Evolutionary conservation across 2,888 invertebrate species (phyloP).

Genomic region (Tribolium freemani): DNA sequence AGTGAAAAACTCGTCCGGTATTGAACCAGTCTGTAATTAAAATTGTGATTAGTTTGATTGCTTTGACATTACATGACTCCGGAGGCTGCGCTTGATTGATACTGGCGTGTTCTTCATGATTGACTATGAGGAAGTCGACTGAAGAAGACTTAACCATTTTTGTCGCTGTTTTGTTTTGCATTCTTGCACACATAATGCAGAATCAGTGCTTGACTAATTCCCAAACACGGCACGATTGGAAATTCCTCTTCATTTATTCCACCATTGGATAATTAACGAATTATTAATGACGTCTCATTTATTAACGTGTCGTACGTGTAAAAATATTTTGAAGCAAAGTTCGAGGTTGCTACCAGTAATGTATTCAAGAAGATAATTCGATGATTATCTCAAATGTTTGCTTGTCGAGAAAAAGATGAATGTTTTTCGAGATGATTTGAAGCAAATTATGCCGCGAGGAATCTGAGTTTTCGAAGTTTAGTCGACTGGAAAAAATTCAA

Average conservation of each 20-base stretch:
- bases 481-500: neutral
- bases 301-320: slow-evolving; percentile 16
- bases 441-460: neutral
- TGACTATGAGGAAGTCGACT: slow-evolving; percentile 25
- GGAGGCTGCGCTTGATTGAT: slow-evolving; percentile 41
- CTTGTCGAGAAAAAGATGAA: slow-evolving; percentile 1
- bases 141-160: slow-evolving; percentile 17
- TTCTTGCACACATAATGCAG: slow-evolving; percentile 8
- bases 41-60: slow-evolving; percentile 47
- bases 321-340: slow-evolving; percentile 27
- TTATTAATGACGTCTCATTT: slow-evolving; percentile 19
- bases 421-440: slow-evolving; percentile 8
- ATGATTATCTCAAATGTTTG: slow-evolving; percentile 28
- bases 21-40: slow-evolving; percentile 42
- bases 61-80: slow-evolving; percentile 48
- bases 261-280: slow-evolving; percentile 7
- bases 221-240: slow-evolving; percentile 21
- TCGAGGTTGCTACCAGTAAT: slow-evolving; percentile 21
- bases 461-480: neutral
- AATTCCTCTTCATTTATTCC: slow-evolving; percentile 17
- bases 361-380: slow-evolving; percentile 25
- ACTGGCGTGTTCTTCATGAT: slow-evolving; percentile 16
- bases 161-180: slow-evolving; percentile 21
- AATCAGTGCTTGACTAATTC: slow-evolving; percentile 22
- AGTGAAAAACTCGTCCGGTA: slow-evolving; percentile 21